Percentiles rank a stretch among this genome's conserved stretches.
Conservation (phyloP, 2,888 invertebrate genomes). For the Tillus elongatus region DNA sequence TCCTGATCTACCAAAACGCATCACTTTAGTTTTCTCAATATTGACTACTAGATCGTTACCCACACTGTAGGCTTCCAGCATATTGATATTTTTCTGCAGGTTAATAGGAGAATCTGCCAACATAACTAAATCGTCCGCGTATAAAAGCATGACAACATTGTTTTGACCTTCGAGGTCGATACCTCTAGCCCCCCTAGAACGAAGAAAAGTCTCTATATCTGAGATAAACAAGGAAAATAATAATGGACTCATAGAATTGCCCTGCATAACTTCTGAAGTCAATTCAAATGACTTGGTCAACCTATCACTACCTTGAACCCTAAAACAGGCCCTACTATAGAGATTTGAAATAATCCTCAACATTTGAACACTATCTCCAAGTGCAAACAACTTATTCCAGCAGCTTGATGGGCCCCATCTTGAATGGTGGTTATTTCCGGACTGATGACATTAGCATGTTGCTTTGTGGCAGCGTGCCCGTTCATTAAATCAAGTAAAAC, state of each 20-base stretch:
- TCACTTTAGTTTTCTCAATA: not conserved
- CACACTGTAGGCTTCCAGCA: conserved; percentile 5
- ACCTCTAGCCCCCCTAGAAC: not conserved
- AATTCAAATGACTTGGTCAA: too few relatives aligned
- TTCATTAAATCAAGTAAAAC: too few relatives aligned
- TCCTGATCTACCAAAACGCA: not conserved
- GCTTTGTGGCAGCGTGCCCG: too few relatives aligned
- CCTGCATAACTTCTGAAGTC: conserved; percentile 7
- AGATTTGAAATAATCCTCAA: too few relatives aligned
- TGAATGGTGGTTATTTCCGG: too few relatives aligned
- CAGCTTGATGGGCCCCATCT: too few relatives aligned
- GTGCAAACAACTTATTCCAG: too few relatives aligned
- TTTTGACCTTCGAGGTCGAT: conserved; percentile 4
- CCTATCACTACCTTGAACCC: too few relatives aligned
- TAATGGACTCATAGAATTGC: conserved; percentile 6
- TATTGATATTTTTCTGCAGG: conserved; percentile 7
- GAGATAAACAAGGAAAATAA: conserved; percentile 10
- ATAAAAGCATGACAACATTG: conserved; percentile 3
- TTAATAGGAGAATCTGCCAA: conserved; percentile 8
- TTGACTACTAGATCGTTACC: not conserved
- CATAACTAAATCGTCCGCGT: conserved; percentile 9
- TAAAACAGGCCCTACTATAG: too few relatives aligned
- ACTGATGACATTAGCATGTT: too few relatives aligned
- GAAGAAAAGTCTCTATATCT: conserved; percentile 6
- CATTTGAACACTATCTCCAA: too few relatives aligned